Evolutionary conservation across 2,113 vertebrate species (phyloP), one percentile per base, ranked within the genome.

Genomic region (Urocitellus parryii): DNA sequence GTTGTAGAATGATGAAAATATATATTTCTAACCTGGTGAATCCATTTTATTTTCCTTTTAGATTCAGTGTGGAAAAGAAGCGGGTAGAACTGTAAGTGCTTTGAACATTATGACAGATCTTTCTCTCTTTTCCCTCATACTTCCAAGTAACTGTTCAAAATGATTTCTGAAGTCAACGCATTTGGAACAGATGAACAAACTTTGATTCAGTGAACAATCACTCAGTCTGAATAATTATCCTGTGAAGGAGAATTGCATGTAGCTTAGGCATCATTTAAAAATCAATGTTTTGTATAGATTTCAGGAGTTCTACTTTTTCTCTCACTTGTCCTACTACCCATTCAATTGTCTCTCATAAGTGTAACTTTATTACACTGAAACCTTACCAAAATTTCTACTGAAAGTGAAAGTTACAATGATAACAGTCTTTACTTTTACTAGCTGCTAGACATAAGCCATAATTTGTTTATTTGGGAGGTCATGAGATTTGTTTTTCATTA

Each of bases 231-330:
- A 89, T 95, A 96, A 93, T 96, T 97, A 82, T 22, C 81, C 42
- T 70, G 32, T 86, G 82, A 93, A 92, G 67, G 88, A 94, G 63
- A 96, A 91, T 86, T 96, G 11, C 70, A 53, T 91, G 82, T 72
- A 91, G 63, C 81, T 96, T 79, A 86, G 93, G 87, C 51, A 81
- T 86, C 37, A 80, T 90, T 96, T 96, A 94, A 81, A 95, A 96
- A 92, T 96, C 91, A 95, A 94, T 89, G 58, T 45, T 96, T 37
- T 48, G 7, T 72, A 93, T 73, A 80, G 91, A 97, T 96, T 95
- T 93, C 32, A 83, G 25, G 65, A 37, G 0, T 80, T 42, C 42
- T 83, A 80, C 67, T 85, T 89, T 92, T 92, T 77, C 63, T 94
- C 48, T 58, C n/a, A 73, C 25, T 88, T 89, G 32, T 88, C 37